Conservation (phyloP, 2,797 vertebrate genomes). For the Peromyscus nudipes region DNA sequence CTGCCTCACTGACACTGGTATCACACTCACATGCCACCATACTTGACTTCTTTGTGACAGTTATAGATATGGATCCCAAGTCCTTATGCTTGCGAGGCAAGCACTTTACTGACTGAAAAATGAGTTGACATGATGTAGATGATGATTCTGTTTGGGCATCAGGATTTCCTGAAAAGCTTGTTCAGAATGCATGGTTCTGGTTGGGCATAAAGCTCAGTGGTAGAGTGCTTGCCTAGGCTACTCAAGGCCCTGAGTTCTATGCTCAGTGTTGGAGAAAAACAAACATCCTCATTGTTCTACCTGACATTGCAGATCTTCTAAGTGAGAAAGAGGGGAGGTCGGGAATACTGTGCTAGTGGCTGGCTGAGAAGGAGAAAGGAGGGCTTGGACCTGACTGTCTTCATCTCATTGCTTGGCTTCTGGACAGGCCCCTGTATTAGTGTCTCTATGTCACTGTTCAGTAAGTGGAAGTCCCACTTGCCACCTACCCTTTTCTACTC, state of each 20-base stretch:
- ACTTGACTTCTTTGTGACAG: background rate
- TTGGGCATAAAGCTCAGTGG: background rate
- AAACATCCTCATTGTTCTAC: background rate
- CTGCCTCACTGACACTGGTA: background rate
- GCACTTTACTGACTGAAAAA: background rate
- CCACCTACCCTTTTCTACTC: background rate
- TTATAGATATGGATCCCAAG: background rate
- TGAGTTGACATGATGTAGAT: background rate
- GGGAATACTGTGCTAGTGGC: too few relatives aligned
- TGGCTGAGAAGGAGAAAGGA: background rate
- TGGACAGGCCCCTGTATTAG: background rate
- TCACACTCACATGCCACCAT: background rate
- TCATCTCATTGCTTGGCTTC: background rate
- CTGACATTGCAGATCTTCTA: background rate
- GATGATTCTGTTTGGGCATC: background rate
- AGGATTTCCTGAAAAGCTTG: conserved; percentile 58
- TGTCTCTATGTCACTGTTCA: conserved; percentile 9
- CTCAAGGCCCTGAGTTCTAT: background rate
- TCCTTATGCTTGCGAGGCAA: background rate
- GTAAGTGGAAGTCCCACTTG: background rate
- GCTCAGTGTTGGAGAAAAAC: background rate
- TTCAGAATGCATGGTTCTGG: background rate
- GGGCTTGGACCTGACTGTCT: background rate
- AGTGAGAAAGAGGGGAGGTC: background rate
- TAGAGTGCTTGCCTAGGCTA: background rate